Evolutionary conservation across 1,140 invertebrate genomes (phyloP).

Genomic region (Polyergus mexicanus): DNA sequence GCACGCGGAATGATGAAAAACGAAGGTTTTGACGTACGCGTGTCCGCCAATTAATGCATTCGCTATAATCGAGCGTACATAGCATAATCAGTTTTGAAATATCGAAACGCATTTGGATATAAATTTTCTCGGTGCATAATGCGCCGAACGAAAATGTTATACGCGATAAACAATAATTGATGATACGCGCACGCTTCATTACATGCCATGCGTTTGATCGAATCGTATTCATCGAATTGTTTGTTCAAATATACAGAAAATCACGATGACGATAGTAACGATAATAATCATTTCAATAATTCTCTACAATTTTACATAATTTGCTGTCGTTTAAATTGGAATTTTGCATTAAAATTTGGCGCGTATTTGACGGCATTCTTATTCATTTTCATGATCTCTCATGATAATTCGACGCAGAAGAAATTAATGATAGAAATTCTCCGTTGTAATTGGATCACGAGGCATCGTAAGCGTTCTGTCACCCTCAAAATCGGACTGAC

Average conservation of each 20-base stretch:
- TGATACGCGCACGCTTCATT: conserved; percentile 32
- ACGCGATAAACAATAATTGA: conserved; percentile 37
- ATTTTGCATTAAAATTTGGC: background rate
- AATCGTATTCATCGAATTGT: conserved; percentile 29
- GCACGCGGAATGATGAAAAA: background rate
- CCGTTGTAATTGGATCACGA: conserved; percentile 61
- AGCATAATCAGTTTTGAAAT: conserved; percentile 37
- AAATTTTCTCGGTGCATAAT: conserved; percentile 46
- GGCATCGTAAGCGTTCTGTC: conserved; percentile 51
- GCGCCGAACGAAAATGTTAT: conserved; percentile 3
- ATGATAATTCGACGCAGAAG: background rate
- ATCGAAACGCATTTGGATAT: conserved; percentile 47
- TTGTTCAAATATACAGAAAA: conserved; percentile 41
- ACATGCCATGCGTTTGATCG: conserved; percentile 15
- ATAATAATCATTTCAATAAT: conserved; percentile 43
- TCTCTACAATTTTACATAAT: conserved; percentile 17
- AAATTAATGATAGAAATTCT: conserved; percentile 29
- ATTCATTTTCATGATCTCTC: background rate
- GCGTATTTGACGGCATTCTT: background rate
- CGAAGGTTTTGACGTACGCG: background rate
- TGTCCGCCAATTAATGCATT: conserved; percentile 15
- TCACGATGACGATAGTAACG: conserved; percentile 18
- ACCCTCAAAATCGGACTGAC: conserved; percentile 36
- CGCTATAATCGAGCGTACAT: conserved; percentile 20
- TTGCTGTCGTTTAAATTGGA: background rate